Conservation (phyloP, 2,797 vertebrate species). For the Xyrichtys novacula region DNA sequence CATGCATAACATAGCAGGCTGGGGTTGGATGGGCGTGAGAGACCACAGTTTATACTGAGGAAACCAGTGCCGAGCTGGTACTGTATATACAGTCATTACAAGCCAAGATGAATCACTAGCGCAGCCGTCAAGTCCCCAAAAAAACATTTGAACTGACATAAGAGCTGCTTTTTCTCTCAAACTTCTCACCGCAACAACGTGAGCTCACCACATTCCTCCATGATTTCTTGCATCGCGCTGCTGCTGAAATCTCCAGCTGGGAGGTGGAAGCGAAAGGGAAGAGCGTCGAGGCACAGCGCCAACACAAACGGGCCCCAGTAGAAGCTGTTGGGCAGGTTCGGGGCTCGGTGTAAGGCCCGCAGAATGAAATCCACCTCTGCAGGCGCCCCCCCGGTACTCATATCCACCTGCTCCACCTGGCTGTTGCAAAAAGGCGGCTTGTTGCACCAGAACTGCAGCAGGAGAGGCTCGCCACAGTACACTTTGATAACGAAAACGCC, state of each 20-base stretch:
- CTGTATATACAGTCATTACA: constrained; percentile 28
- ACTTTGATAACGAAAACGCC: constrained; percentile 71
- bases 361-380: constrained; percentile 71
- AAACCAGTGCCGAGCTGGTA: constrained; percentile 30
- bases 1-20: constrained; percentile 46
- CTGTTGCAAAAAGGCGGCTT: constrained; percentile 74
- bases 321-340: constrained; percentile 70
- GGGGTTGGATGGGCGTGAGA: constrained; percentile 57
- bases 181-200: constrained; percentile 61
- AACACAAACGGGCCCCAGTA: constrained; percentile 82
- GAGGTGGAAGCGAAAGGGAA: constrained; percentile 69
- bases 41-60: constrained; percentile 57
- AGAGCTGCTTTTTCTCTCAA: constrained; percentile 8
- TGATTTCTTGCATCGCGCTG: constrained; percentile 54
- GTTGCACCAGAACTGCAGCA: constrained; percentile 75
- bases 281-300: constrained; percentile 74
- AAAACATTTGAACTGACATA: constrained; percentile 19
- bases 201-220: constrained; percentile 68
- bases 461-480: constrained; percentile 64
- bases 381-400: neutral
- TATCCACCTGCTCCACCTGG: constrained; percentile 76
- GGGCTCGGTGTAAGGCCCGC: constrained; percentile 56
- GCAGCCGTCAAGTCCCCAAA: constrained; percentile 20
- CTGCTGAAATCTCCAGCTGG: constrained; percentile 40
- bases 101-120: constrained; percentile 34